A percentile compares a stretch with the other conserved stretches of the same genome.
Conservation (phyloP, 2,113 vertebrate genomes). For the Pholis gunnellus region DNA sequence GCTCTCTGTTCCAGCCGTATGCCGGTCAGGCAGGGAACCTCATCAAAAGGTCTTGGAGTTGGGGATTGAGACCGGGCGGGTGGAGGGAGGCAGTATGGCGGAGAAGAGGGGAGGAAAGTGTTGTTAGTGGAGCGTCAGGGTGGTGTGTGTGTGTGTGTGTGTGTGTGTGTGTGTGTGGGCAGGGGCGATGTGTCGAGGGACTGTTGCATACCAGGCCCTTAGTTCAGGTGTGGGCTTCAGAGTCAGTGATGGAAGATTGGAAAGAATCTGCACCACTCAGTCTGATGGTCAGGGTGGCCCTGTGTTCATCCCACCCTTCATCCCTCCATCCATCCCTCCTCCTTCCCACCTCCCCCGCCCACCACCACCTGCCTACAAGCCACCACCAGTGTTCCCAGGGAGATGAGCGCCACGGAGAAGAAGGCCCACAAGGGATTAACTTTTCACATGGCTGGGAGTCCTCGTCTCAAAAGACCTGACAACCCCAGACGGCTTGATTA, state of each 20-base stretch:
- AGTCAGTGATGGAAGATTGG: constrained; percentile 32
- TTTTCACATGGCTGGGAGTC: constrained; percentile 91
- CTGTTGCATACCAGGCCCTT: background rate
- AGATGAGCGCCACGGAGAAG: constrained; percentile 85
- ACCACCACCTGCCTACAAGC: constrained; percentile 77
- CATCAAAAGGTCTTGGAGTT: constrained; percentile 78
- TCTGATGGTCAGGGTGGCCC: constrained; percentile 55
- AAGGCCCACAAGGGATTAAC: constrained; percentile 88
- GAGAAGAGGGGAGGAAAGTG: constrained; percentile 24
- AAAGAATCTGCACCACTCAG: constrained; percentile 53
- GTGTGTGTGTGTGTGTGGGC: background rate
- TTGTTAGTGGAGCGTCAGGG: constrained; percentile 14
- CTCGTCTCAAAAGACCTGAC: constrained; percentile 88
- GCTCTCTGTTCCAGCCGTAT: constrained; percentile 73
- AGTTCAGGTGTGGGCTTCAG: constrained; percentile 54
- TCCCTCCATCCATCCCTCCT: constrained; percentile 46
- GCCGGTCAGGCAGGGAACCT: constrained; percentile 75
- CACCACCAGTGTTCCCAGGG: constrained; percentile 87
- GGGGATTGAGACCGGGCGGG: constrained; percentile 53
- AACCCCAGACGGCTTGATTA: constrained; percentile 90
- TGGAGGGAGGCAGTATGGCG: constrained; percentile 35
- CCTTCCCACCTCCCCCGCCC: constrained; percentile 50
- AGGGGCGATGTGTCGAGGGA: background rate
- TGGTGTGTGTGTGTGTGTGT: constrained; percentile 23
- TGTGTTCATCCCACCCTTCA: constrained; percentile 65